Base-by-base conservation (phyloP, 2,888 invertebrate genomes). In the Diplazon laetatorius region DNA sequence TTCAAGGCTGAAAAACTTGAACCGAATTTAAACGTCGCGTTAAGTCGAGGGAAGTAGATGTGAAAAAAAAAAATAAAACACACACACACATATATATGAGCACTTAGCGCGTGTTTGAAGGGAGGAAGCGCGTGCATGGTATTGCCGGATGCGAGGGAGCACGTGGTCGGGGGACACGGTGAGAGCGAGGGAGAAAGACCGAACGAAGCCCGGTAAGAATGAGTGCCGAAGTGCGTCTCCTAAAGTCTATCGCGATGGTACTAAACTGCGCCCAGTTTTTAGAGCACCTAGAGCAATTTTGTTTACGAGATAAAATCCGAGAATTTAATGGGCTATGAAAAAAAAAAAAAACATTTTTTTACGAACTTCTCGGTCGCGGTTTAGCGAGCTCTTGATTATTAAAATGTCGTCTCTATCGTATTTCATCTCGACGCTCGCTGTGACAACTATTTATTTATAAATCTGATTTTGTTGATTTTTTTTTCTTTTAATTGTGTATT, bases 261-360 rank as follows among this genome's bases (percentile, higher is more conserved):
- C 10, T 46, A 63, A 63, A 63, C 63, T 35, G n/a, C 30, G 63
- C 48, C 30, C 20, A 18, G 12, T 48, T 30, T 35, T 42, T 48
- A 63, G n/a, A 30, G 22, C n/a, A 63, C 63, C 39, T 10, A n/a
- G 35, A 48, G 48, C 18, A 20, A 57, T 59, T 35, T 59, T 59
- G 37, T 63, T 63, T 63, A 63, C 63, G 63, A 63, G 46, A 63
- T 63, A 63, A 59, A 59, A 59, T 37, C 35, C 5, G 37, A 59
- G 37, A 63, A 63, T 63, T 63, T 63, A 63, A 63, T 63, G 3
- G 35, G 35, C 63, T 30, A 46, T 48, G 48, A 44, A 44, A 42
- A 48, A 48, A 63, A n/a, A n/a, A n/a, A n/a, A n/a, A n/a, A n/a
- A n/a, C n/a, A n/a, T n/a, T n/a, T n/a, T 63, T 63, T 63, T 63